phyloP scores from a whole-genome alignment of 2,797 vertebrate species.

The Taeniopygia guttata region DNA sequence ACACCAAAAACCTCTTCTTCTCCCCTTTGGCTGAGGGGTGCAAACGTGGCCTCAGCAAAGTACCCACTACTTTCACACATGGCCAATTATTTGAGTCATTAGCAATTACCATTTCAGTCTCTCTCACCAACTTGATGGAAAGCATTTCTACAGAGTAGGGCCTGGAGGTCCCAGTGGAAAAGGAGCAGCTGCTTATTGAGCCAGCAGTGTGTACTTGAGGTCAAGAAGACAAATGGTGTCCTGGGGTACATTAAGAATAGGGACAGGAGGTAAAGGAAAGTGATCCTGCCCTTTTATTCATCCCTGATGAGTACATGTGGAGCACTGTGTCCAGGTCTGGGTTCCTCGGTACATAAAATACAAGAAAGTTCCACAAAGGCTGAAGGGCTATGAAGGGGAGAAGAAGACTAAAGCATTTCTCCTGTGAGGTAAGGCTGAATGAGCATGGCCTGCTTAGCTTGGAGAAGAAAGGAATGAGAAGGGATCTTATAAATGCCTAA shows the following conservation, averaged over 20 bases:
- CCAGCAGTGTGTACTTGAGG: no score
- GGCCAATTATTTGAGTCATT: fast-evolving
- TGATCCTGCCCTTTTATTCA: neutral
- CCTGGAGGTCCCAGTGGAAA: neutral
- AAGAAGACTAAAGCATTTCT: neutral
- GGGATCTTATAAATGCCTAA: neutral
- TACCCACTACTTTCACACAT: neutral
- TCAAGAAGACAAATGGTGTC: neutral
- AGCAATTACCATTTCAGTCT: no score
- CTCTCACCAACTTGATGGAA: neutral
- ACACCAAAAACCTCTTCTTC: neutral
- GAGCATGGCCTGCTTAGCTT: neutral
- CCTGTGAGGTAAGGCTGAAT: neutral
- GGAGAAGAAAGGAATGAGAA: neutral
- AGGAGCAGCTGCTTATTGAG: neutral
- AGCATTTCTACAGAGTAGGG: neutral
- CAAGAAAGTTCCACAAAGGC: neutral
- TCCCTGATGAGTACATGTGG: no score
- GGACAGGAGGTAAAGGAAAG: neutral
- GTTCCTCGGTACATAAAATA: neutral
- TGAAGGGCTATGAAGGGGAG: neutral
- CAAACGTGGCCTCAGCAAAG: neutral
- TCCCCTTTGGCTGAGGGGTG: neutral
- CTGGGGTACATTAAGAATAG: no score
- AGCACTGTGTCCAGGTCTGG: neutral